A percentile compares a stretch with the other conserved stretches of the same genome.
phyloP scores from a whole-genome alignment of 2,797 vertebrate genomes.

The Artibeus lituratus region DNA sequence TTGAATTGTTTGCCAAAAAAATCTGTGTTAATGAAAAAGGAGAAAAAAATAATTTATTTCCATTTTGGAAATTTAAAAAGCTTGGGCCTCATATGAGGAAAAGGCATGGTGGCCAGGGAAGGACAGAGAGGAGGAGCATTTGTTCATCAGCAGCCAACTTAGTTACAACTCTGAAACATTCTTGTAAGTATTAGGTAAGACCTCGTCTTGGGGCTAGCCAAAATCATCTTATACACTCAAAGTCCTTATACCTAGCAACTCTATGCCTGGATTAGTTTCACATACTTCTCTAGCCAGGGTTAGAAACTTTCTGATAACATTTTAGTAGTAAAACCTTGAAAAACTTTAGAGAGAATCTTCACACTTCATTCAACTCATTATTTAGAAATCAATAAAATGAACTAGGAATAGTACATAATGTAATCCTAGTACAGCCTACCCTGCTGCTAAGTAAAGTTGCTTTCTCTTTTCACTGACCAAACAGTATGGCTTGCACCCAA shows the following conservation, averaged over 20 bases:
- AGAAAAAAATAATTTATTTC: not conserved
- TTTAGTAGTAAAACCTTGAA: slow-evolving; percentile 27
- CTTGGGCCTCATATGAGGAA: not conserved
- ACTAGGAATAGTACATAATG: slow-evolving; percentile 25
- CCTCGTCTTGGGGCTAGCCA: not conserved
- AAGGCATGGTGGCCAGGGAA: not conserved
- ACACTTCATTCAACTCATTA: slow-evolving; percentile 38
- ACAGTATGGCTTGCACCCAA: slow-evolving; percentile 6
- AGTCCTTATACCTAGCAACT: not conserved
- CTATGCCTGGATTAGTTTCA: not conserved
- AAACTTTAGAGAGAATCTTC: slow-evolving; percentile 18
- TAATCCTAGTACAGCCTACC: not conserved
- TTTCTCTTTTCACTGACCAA: slow-evolving; percentile 48
- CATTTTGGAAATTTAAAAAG: not conserved
- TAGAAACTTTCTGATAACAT: slow-evolving; percentile 47
- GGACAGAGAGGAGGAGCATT: not conserved
- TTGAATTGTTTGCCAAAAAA: not conserved
- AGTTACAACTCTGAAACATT: not conserved
- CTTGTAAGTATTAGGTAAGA: not conserved
- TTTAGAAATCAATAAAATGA: slow-evolving; percentile 57
- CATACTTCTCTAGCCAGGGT: not conserved
- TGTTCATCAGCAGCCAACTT: not conserved
- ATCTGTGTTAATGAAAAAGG: not conserved
- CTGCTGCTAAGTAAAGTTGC: slow-evolving; percentile 30
- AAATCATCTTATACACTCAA: not conserved